phyloP scores from a whole-genome alignment of 2,797 vertebrate genomes.

The Momotus momota region DNA sequence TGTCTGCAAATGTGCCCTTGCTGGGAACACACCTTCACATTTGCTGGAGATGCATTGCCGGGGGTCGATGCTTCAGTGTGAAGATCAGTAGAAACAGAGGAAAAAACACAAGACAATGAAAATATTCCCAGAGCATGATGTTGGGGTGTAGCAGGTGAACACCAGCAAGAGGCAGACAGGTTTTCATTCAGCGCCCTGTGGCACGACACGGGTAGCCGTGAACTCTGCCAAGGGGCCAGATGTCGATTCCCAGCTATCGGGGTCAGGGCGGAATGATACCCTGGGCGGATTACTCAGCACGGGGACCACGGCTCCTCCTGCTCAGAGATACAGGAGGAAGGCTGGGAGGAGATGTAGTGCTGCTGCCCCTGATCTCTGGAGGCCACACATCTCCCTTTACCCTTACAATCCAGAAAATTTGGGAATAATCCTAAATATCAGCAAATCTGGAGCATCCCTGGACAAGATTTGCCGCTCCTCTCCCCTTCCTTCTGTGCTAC shows the following conservation, averaged over 20 bases:
- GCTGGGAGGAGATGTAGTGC: background rate
- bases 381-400: background rate
- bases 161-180: background rate
- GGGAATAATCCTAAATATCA: background rate
- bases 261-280: background rate
- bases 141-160: background rate
- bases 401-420: background rate
- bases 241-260: background rate
- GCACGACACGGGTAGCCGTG: fast-evolving
- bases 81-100: background rate
- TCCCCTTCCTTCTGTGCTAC: background rate
- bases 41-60: background rate
- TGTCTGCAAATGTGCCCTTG: background rate
- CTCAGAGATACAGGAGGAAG: background rate
- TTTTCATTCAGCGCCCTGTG: background rate
- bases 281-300: background rate
- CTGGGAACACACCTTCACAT: background rate
- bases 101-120: background rate
- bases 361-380: background rate
- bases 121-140: background rate
- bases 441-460: fast-evolving
- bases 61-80: background rate
- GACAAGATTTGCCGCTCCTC: background rate
- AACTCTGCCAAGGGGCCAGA: background rate
- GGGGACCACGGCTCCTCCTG: fast-evolving